Base-by-base conservation (phyloP, 2,888 invertebrate species). In the Perizoma affinitatum region DNA sequence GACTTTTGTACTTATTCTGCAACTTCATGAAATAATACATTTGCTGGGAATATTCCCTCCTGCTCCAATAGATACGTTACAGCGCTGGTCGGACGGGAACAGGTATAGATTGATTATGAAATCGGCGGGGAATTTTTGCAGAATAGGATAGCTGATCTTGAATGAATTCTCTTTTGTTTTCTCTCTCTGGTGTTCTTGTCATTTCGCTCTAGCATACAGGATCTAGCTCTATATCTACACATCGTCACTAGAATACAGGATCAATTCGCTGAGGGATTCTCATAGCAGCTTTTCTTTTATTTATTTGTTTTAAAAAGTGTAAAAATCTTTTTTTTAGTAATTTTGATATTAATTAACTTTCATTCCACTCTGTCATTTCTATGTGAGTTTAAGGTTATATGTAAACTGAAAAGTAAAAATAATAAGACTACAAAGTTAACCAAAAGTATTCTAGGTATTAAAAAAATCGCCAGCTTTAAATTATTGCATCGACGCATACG, bases 151-250 rank as follows among this genome's bases (percentile, higher is more conserved):
- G 81, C 82, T 81, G 84, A 80, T 87, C 80, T 82, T 88, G 84
- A 90, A 89, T 89, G 87, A 88, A 87, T 82, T 84, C 79, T 71
- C 81, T 77, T 82, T 86, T 85, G 83, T 86, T 84, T 84, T 90
- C 88, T 88, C 88, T 73, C 76, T 88, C 87, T 80, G 70, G 73
- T 70, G 69, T 69, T 81, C 74, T 75, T 78, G 78, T 77, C 74
- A 78, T 88, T 86, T 83, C 88, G 75, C 82, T 90, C 88, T 80
- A 66, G 68, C 88, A 76, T 81, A 79, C 79, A 74, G 83, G 73
- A 79, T 78, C 79, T 82, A 78, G 79, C 81, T 75, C 83, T 84
- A 82, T 83, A 81, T 78, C 58, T 63, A 68, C 65, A 81, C 76
- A 84, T 77, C 80, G 84, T 84, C 86, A 81, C 77, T 78, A 83